A percentile compares a stretch with the other conserved stretches of the same genome.
Evolutionary conservation across 53 echinoderm and acorn worm genomes (phyloP).

Genomic region (Pentamera pediparva): DNA sequence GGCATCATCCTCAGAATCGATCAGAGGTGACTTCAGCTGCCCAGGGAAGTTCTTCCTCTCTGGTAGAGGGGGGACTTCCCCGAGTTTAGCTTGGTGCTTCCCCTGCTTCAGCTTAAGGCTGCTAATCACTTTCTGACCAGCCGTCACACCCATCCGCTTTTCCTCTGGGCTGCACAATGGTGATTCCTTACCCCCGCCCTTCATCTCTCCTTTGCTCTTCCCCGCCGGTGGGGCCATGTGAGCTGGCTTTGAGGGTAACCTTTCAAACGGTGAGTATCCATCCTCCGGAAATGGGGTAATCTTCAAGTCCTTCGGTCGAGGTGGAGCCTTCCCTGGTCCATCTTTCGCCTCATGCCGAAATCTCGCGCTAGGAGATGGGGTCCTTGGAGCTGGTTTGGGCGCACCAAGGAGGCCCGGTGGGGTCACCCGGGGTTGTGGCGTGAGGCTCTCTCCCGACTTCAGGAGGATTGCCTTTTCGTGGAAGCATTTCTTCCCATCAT

Average conservation of each 20-base stretch:
- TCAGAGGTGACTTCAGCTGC: background rate
- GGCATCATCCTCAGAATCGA: background rate
- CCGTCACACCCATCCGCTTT: background rate
- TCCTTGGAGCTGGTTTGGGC: background rate
- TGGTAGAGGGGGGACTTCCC: background rate
- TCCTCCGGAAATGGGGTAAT: conserved; percentile 13
- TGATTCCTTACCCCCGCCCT: background rate
- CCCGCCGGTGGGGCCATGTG: background rate
- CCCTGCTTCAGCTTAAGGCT: background rate
- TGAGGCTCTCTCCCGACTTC: conserved; percentile 1
- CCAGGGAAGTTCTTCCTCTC: background rate
- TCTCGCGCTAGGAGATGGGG: background rate
- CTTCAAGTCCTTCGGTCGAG: background rate
- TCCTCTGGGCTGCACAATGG: background rate
- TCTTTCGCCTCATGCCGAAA: background rate
- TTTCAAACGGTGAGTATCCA: background rate
- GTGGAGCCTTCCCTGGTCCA: background rate
- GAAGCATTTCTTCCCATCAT: background rate
- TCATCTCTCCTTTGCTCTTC: background rate
- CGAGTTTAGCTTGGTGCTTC: conserved; percentile 8
- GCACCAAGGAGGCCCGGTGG: background rate
- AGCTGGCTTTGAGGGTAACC: background rate
- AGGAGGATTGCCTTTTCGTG: background rate
- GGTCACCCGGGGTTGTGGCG: background rate
- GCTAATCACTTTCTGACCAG: background rate